phyloP scores from a whole-genome alignment of 2,797 vertebrate genomes.

The Streptopelia turtur region DNA sequence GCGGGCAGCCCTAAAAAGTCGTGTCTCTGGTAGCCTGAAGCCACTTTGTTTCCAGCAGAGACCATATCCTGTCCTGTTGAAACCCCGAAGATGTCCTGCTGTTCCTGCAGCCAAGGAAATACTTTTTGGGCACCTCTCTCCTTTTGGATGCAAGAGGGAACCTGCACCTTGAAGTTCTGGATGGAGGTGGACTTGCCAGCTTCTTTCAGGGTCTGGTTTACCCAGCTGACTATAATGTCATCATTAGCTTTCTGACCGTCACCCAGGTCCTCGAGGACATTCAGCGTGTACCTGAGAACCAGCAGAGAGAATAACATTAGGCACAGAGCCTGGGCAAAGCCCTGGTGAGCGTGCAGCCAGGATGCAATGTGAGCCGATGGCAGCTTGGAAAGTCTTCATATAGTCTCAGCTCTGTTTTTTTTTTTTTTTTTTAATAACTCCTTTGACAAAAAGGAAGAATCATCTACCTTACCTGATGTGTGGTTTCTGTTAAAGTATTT shows the following conservation, averaged over 20 bases:
- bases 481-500: not conserved
- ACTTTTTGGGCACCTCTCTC: rapidly evolving
- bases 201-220: constrained; percentile 87
- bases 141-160: constrained; percentile 1
- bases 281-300: constrained; percentile 88
- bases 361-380: not conserved
- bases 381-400: not conserved
- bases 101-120: not conserved
- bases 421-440: not conserved
- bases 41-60: not conserved
- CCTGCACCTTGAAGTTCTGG: constrained; percentile 90
- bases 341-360: not conserved
- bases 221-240: constrained; percentile 92
- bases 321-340: not conserved
- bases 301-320: not conserved
- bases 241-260: constrained; percentile 91
- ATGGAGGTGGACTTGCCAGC: constrained; percentile 91
- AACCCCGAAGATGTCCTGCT: not conserved
- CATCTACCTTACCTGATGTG: not conserved
- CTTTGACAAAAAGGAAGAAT: not conserved
- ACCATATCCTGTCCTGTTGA: not conserved
- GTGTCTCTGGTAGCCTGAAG: not conserved
- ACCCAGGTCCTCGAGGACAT: constrained; percentile 90
- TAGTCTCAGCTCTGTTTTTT: not conserved
- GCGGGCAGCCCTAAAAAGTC: not conserved